Evolutionary conservation across 2,888 invertebrate genomes (phyloP).

Genomic region (Drosophila paranaensis): DNA sequence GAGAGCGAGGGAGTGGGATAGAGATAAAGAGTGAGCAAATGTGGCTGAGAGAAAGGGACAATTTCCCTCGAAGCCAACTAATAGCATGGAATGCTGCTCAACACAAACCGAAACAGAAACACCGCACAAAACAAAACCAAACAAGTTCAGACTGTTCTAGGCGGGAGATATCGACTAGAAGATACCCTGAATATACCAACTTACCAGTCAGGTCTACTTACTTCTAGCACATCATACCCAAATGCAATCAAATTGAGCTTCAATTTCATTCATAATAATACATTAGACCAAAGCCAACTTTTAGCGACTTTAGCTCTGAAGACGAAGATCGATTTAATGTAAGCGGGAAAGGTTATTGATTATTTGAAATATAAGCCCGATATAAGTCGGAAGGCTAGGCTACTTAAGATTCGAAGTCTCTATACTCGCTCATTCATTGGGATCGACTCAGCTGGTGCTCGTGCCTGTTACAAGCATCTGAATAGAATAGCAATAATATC

Average conservation of each 20-base stretch:
- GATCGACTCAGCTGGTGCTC: background rate
- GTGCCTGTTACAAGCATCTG: background rate
- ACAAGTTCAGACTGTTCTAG: background rate
- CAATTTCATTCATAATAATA: background rate
- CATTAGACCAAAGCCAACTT: no score
- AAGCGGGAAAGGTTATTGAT: no score
- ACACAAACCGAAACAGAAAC: slow-evolving; percentile 3
- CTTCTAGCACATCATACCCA: no score
- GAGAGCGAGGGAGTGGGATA: no score
- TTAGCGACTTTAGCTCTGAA: no score
- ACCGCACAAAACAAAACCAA: background rate
- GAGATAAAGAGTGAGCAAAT: background rate
- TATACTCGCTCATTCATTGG: no score
- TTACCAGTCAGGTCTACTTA: background rate
- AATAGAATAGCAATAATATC: background rate
- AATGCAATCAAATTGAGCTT: no score
- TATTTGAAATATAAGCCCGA: no score
- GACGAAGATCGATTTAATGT: no score
- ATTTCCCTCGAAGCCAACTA: slow-evolving; percentile 10
- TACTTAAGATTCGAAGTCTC: no score
- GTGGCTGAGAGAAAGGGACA: slow-evolving; percentile 2
- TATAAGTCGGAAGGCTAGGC: no score
- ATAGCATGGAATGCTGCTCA: slow-evolving; percentile 46
- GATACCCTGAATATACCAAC: background rate
- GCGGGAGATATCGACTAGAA: background rate